These are phyloP conservation scores for Xiphophorus birchmanni DNA, from an alignment of 2,797 vertebrate genomes.

Conservation along the genomic window DNA sequence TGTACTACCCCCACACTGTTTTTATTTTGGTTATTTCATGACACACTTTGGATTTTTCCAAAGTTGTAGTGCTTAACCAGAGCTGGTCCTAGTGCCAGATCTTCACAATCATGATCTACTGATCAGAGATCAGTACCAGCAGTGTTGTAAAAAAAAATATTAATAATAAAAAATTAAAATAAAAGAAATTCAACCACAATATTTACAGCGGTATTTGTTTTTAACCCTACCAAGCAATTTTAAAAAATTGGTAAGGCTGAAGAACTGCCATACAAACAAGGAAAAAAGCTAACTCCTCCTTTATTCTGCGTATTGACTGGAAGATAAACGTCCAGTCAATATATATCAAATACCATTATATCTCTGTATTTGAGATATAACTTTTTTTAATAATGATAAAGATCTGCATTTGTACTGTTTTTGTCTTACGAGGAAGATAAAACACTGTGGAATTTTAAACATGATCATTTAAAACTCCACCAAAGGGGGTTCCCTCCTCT, in stretches of 20 bases:
- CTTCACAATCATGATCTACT: background rate
- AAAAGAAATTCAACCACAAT: background rate
- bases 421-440: background rate
- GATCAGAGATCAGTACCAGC: background rate
- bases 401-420: background rate
- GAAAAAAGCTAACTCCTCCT: background rate
- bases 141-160: background rate
- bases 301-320: background rate
- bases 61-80: background rate
- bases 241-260: background rate
- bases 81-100: background rate
- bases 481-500: background rate
- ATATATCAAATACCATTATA: too few species aligned
- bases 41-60: background rate
- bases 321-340: background rate
- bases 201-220: background rate
- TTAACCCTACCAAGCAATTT: background rate
- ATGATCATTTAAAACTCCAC: background rate
- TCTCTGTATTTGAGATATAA: background rate
- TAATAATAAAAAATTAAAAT: background rate
- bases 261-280: background rate
- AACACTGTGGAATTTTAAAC: background rate
- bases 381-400: background rate
- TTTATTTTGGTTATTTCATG: background rate
- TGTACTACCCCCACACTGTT: background rate